Evolutionary conservation across 2,888 invertebrate genomes (phyloP), one percentile per base, ranked within the genome.

Genomic region (Andricus quercusramuli): DNA sequence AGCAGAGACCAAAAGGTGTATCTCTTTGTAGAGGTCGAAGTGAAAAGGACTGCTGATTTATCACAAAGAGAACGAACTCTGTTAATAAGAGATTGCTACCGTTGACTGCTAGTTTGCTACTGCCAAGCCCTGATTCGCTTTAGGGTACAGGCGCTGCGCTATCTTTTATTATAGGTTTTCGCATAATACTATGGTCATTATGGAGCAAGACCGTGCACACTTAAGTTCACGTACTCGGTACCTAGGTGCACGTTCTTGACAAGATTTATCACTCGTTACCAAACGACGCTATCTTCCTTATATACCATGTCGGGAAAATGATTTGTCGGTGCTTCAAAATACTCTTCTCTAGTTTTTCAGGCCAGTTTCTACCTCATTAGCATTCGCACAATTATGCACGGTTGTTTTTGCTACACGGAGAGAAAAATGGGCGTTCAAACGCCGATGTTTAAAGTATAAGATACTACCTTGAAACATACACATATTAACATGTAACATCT

Each of bases 61-160:
- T 74, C 32, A 56, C 56, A 51, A 74, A 56, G 74, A 74, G 74
- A 56, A 74, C 37, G 74, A 56, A 74, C 56, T 74, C 32, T 56
- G 74, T 56, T 74, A 74, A 74, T 74, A 74, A 74, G 56, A 56
- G 37, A 74, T 56, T 74, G 74, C 74, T 74, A 74, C 74, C 32
- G 74, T 56, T 74, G 56, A 13, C 74, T 25, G 32, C 51, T 56
- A 32, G 32, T 74, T 74, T 56, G 32, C 74, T 32, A 37, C 32
- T 56, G 74, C 74, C 74, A 74, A 74, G 56, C 56, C 37, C 56
- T 56, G 32, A 74, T 74, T 74, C 32, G 74, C 74, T 51, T 29
- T 51, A 51, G 51, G 47, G 44, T 29, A 74, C 56, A 22, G 74
- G 32, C 70, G 44, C 68, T 70, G 56, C 70, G 44, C 68, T 70